Conservation (phyloP, 1,140 invertebrate species). For the Atopsyche davidsoni region DNA sequence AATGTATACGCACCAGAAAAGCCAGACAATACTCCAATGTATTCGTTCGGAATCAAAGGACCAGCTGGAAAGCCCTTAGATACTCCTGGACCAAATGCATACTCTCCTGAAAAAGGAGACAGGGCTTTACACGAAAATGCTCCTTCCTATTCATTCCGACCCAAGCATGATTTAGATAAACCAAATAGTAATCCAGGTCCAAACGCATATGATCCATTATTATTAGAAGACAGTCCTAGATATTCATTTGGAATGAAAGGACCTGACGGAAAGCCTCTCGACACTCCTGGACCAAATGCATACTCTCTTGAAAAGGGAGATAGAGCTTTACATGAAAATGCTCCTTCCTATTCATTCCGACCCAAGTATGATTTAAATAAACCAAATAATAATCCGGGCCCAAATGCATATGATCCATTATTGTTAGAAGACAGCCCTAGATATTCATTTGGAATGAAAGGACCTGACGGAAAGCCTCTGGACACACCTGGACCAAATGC, state of each 20-base stretch:
- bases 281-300: conserved; percentile 70
- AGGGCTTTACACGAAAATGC: conserved; percentile 55
- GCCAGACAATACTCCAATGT: conserved; percentile 43
- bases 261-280: conserved; percentile 55
- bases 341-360: conserved; percentile 55
- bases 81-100: conserved; percentile 48
- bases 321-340: conserved; percentile 43
- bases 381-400: conserved; percentile 42
- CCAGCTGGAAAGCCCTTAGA: conserved; percentile 33
- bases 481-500: conserved; percentile 50
- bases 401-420: conserved; percentile 49
- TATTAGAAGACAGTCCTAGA: conserved; percentile 38
- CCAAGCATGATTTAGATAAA: conserved; percentile 46
- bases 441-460: conserved; percentile 55
- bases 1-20: conserved; percentile 45
- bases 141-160: conserved; percentile 52
- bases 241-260: conserved; percentile 41
- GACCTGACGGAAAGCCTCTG: conserved; percentile 46
- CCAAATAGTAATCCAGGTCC: conserved; percentile 38
- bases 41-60: conserved; percentile 37
- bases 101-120: conserved; percentile 55
- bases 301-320: conserved; percentile 69
- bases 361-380: conserved; percentile 49
- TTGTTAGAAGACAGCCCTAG: conserved; percentile 54
- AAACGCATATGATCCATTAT: conserved; percentile 23